phyloP scores from a whole-genome alignment of 23 tunicate genomes.

The Clavelina lepadiformis region DNA sequence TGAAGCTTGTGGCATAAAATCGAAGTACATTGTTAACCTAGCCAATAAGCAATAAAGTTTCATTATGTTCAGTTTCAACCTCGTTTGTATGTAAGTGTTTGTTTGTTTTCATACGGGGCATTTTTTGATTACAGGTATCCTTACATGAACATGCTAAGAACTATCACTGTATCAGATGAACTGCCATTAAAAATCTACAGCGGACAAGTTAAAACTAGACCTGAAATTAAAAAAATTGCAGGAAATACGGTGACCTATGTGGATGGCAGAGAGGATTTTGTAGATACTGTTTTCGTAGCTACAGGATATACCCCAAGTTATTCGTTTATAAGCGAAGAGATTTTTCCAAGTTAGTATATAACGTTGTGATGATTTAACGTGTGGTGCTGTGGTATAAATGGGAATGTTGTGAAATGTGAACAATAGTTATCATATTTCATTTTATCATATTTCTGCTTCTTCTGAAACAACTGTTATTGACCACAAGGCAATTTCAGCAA shows the following conservation, averaged over 20 bases:
- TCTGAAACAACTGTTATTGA: not conserved
- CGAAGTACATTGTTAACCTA: too few relatives aligned
- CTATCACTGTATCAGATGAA: conserved; percentile 33
- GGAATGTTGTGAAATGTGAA: not conserved
- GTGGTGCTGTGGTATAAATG: too few relatives aligned
- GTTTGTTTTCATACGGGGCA: not conserved
- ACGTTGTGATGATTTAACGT: too few relatives aligned
- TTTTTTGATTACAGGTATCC: not conserved
- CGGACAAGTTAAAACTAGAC: conserved; percentile 32
- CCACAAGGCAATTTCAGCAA: conserved; percentile 3
- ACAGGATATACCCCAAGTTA: conserved; percentile 37
- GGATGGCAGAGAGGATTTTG: conserved; percentile 35
- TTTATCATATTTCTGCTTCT: not conserved
- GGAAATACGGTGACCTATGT: conserved; percentile 13
- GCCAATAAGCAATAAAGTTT: too few relatives aligned
- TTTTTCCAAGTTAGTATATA: conserved; percentile 41
- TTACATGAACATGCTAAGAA: not conserved
- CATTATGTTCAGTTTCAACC: too few relatives aligned
- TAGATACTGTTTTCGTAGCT: conserved; percentile 42
- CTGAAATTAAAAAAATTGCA: conserved; percentile 37
- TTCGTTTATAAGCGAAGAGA: conserved; percentile 33
- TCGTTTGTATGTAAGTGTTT: too few relatives aligned
- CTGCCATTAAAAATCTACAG: conserved; percentile 35
- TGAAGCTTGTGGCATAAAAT: conserved; percentile 15
- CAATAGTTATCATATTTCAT: not conserved